These are phyloP conservation scores for Polyodon spathula DNA, from an alignment of 2,113 vertebrate genomes.

Conservation along the genomic window DNA sequence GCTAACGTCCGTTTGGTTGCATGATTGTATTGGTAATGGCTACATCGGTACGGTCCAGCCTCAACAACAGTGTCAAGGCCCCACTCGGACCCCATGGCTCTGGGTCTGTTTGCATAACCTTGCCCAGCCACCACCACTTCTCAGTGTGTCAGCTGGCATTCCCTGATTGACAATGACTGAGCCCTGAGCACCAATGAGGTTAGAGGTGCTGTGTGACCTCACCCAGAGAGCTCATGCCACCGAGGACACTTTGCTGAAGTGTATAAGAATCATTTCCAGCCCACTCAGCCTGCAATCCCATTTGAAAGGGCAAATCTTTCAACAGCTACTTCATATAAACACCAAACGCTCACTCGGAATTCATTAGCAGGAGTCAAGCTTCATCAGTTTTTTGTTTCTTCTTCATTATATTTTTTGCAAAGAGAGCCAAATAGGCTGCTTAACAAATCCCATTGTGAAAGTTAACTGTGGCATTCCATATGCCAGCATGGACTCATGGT, in stretches of 20 bases:
- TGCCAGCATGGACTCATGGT: too few relatives aligned
- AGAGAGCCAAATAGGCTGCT: too few relatives aligned
- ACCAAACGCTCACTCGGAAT: neutral
- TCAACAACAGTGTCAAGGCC: too few relatives aligned
- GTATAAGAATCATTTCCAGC: neutral
- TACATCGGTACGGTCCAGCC: too few relatives aligned
- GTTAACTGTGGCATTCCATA: too few relatives aligned
- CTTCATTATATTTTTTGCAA: too few relatives aligned
- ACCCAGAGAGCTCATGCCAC: conserved; percentile 40
- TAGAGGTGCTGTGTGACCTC: conserved; percentile 55
- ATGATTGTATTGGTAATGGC: too few relatives aligned
- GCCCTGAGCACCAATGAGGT: conserved; percentile 39
- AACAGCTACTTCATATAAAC: conserved; percentile 1
- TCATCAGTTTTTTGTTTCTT: neutral
- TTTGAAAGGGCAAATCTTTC: neutral
- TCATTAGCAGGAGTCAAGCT: neutral
- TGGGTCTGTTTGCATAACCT: conserved; percentile 36
- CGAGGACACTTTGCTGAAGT: conserved; percentile 36
- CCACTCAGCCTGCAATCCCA: neutral
- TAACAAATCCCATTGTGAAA: too few relatives aligned
- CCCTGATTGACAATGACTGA: conserved; percentile 54
- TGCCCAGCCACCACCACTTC: conserved; percentile 62
- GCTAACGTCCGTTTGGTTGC: too few relatives aligned
- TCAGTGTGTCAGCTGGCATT: conserved; percentile 52
- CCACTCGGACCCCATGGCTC: conserved; percentile 2